Percentiles rank a stretch among this genome's conserved stretches.
phyloP scores from a whole-genome alignment of 30 jellyfish, hydroid and myxozoan species.

The Hydra vulgaris region DNA sequence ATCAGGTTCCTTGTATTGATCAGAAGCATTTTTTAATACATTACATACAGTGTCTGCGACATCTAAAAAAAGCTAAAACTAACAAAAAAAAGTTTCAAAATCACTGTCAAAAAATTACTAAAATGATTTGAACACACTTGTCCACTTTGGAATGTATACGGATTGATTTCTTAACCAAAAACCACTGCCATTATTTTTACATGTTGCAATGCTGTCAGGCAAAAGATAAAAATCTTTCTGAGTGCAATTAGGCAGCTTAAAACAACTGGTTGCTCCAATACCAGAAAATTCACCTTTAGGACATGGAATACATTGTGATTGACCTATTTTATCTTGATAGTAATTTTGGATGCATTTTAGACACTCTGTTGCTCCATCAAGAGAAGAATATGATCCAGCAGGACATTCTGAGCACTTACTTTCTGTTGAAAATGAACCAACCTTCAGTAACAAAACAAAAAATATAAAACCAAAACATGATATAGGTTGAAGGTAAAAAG shows the following conservation, averaged over 20 bases:
- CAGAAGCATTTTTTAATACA: not conserved
- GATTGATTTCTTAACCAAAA: slow-evolving; percentile 25
- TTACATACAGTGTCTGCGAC: not conserved
- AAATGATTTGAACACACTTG: slow-evolving; percentile 35
- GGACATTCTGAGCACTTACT: slow-evolving; percentile 52
- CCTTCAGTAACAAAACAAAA: slow-evolving; percentile 22
- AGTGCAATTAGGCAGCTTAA: slow-evolving; percentile 32
- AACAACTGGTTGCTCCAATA: slow-evolving; percentile 58
- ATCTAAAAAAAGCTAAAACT: not conserved
- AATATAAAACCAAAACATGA: not conserved
- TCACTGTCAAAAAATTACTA: not conserved
- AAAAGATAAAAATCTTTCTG: slow-evolving; percentile 34
- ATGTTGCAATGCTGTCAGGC: slow-evolving; percentile 58
- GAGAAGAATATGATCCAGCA: slow-evolving; percentile 66
- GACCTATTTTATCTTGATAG: slow-evolving; percentile 71
- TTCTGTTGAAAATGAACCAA: slow-evolving; percentile 36
- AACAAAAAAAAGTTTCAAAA: not conserved
- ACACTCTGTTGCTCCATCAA: slow-evolving; percentile 60
- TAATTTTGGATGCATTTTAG: slow-evolving; percentile 48
- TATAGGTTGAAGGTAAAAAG: not conserved
- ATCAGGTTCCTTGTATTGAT: not conserved
- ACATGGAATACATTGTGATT: slow-evolving; percentile 49
- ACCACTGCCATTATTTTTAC: slow-evolving; percentile 32
- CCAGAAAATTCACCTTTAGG: slow-evolving; percentile 49
- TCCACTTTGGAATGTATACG: slow-evolving; percentile 45